Evolutionary conservation across 2,113 vertebrate genomes (phyloP).

Genomic region (Petaurus breviceps): DNA sequence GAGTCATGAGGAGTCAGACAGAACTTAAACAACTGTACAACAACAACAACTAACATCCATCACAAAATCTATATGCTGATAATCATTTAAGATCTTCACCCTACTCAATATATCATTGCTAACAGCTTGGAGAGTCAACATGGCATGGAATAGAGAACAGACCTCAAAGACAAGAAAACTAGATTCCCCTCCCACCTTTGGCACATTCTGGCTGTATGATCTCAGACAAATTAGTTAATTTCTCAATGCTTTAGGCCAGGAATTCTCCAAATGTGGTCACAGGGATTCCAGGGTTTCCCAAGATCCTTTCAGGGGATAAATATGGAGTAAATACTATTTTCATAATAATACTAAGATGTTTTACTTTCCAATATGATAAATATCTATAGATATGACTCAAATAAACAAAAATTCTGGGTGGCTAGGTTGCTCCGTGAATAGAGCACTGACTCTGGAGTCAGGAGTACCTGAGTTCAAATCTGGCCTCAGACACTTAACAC

Average conservation of each 20-base stretch:
- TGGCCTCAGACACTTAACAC: too few species aligned
- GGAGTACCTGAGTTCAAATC: too few species aligned
- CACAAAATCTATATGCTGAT: not conserved
- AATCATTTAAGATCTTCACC: not conserved
- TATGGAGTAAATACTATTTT: not conserved
- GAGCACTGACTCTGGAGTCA: too few species aligned
- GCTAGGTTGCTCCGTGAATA: too few species aligned
- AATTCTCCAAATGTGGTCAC: not conserved
- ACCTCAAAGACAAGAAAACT: not conserved
- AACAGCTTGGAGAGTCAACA: not conserved
- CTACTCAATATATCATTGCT: not conserved
- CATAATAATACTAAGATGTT: not conserved
- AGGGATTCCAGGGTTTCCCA: not conserved
- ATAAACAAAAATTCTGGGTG: not conserved
- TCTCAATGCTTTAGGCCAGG: not conserved
- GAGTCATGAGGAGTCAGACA: too few species aligned
- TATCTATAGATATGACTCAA: not conserved
- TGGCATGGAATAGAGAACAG: not conserved
- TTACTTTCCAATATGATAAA: not conserved
- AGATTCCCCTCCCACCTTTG: not conserved
- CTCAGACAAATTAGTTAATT: not conserved
- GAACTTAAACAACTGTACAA: too few species aligned
- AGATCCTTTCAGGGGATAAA: not conserved
- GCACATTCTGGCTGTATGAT: not conserved
- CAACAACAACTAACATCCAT: not conserved